Evolutionary conservation across 35 echinoderm and acorn worm genomes (phyloP), one percentile per base, ranked within the genome.

Genomic region (Acanthaster planci): DNA sequence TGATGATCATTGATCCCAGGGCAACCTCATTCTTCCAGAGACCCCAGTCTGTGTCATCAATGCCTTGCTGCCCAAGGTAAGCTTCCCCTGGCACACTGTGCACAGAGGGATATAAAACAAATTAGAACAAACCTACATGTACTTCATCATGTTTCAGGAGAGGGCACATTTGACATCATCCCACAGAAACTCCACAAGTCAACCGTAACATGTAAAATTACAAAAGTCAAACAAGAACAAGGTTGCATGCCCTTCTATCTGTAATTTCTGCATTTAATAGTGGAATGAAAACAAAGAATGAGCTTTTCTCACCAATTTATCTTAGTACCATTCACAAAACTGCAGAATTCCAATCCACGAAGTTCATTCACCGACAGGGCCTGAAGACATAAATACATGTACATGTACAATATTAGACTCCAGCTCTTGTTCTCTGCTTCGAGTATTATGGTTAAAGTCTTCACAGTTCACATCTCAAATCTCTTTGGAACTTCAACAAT

Each of bases 1-100:
- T 92, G 0, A 93, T 17, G 7, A 86, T 84, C 51, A 94, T 94
- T 30, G 58, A 59, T 17, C 82, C 67, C 17, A 98, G 55, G 14
- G 95, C 95, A 21, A 98, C 81, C 50, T 91, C 47, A 18, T 98
- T 98, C 59, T 93, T 84, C 95, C 95, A 98, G 1, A 98, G 77
- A 0, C 95, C 95, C 95, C 95, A 98, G 23, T 80, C 58, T 5
- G 64, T 85, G 85, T 98, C 93, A 86, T 98, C 89, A 36, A 98
- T 93, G 5, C 92, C 95, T 37, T 98, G 95, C 8, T 81, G 23
- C 0, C 81, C 79, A 8, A 98, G 52, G 40, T 98, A 98, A 14
- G 38, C 60, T 36, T 80, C 89, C 18, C 95, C 95, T n/a, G 58
- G 35, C 2, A 80, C 37, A 59, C 85, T 91, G 85, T 21, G 78